Percentiles rank a stretch among this genome's conserved stretches.
phyloP scores from a whole-genome alignment of 2,888 invertebrate genomes.

The Eristalis tenax region DNA sequence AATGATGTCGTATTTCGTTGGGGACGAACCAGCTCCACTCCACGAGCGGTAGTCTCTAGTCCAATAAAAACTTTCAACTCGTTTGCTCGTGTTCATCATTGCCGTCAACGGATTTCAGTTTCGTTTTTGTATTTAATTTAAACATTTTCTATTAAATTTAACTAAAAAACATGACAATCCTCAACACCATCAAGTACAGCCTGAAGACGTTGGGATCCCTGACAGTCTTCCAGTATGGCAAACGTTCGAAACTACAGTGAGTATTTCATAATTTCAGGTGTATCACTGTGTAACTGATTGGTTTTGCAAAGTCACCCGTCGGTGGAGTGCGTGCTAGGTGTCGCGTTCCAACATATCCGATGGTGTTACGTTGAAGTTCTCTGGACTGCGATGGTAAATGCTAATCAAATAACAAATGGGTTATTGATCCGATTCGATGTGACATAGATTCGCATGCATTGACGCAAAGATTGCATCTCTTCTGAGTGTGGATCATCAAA shows the following conservation, averaged over 20 bases:
- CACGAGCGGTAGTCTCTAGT: conserved; percentile 17
- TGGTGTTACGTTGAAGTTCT: neutral
- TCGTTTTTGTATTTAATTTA: conserved; percentile 12
- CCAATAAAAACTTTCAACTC: conserved; percentile 22
- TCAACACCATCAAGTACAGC: conserved; percentile 74
- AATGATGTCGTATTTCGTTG: neutral
- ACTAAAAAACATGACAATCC: conserved; percentile 49
- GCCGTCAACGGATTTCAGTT: neutral
- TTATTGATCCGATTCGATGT: neutral
- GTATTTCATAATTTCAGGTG: conserved; percentile 18
- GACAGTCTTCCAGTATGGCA: conserved; percentile 76
- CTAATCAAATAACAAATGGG: neutral
- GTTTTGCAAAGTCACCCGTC: conserved; percentile 44
- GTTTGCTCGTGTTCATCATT: neutral
- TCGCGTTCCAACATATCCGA: conserved; percentile 17
- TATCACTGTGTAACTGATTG: neutral
- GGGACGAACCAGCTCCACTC: neutral
- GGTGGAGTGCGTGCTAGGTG: conserved; percentile 39
- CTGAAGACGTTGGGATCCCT: conserved; percentile 75
- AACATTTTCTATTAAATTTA: neutral
- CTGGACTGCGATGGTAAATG: neutral
- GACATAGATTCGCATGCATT: neutral
- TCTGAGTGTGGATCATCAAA: neutral
- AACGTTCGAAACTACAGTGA: conserved; percentile 71
- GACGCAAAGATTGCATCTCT: neutral